Evolutionary conservation across 2,113 vertebrate species (phyloP).

Genomic region (Mellivora capensis): DNA sequence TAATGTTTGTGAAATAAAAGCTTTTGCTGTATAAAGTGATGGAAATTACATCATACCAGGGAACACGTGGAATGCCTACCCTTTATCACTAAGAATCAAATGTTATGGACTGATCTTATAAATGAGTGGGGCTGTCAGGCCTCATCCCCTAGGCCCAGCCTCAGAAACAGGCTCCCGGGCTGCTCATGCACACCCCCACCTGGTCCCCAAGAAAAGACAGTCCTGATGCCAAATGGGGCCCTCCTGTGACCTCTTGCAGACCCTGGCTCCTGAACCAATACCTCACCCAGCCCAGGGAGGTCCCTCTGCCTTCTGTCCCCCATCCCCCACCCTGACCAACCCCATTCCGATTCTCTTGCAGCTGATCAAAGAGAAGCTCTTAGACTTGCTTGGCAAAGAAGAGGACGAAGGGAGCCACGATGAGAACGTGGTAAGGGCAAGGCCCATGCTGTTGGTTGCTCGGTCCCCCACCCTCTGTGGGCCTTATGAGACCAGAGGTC

Average conservation of each 20-base stretch:
- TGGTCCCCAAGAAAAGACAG: background rate
- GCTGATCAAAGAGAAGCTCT: conserved; percentile 95
- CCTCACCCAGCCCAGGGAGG: too few relatives aligned
- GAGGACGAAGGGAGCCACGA: conserved; percentile 95
- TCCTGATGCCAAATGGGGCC: background rate
- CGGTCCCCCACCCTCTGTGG: background rate
- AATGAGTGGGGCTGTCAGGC: background rate
- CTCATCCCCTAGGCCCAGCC: background rate
- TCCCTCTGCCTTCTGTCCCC: background rate
- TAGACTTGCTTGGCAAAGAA: conserved; percentile 94
- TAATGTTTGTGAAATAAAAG: background rate
- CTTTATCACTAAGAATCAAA: background rate
- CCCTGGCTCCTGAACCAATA: background rate
- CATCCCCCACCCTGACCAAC: background rate
- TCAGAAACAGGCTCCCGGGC: background rate
- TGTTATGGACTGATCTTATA: background rate
- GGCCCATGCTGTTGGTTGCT: rapidly evolving
- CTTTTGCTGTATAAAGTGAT: background rate
- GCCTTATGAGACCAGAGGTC: background rate
- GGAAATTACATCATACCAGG: background rate
- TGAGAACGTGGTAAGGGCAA: conserved; percentile 92
- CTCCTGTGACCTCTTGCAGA: background rate
- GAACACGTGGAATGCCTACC: background rate
- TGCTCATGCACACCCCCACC: too few relatives aligned
- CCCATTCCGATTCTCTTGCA: conserved; percentile 71